Evolutionary conservation across 2,797 vertebrate genomes (phyloP), one percentile per base, ranked within the genome.

Genomic region (Linurgus olivaceus): DNA sequence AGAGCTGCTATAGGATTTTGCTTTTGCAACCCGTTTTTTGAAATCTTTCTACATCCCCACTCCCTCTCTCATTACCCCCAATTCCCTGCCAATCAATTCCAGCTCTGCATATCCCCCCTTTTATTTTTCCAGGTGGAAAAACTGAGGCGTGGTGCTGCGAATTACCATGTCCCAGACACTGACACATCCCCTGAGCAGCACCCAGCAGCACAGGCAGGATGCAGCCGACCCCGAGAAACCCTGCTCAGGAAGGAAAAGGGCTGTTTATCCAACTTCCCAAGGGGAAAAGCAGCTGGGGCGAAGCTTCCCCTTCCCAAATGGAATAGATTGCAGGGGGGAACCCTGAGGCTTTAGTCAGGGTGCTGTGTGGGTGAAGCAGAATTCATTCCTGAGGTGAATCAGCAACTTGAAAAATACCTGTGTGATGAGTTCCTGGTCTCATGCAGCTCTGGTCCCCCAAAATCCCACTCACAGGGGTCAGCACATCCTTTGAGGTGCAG

Each of bases 201-300:
- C 68, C 52, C 18, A 0, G 72, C 14, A 13, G 57, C 8, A 2
- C 51, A 24, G 48, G 58, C 93, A 92, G 94, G 96, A 95, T 78
- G 77, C 8, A 4, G 65, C 84, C 11, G 15, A 89, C 74, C 84
- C 91, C 6, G 2, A 75, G 40, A 74, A 93, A 78, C 86, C 68
- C 58, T 2, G 7, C 62, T 80, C 38, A n/a, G 94, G 89, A 88
- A 95, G 94, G 94, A 96, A 96, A 78, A 91, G 73, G 31, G 10
- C 47, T 94, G 88, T 77, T 87, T 81, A 44, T 86, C 78, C 86
- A 83, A 76, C 68, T 90, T 93, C 91, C 72, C 87, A 61, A 58
- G 4, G 91, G 89, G 87, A 96, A 94, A 85, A 87, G 59, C 91
- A 91, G 94, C 87, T 2, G 42, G 37, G 45, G 54, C 5, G 0